Evolutionary conservation across 2,888 invertebrate genomes (phyloP).

Genomic region (Kuschelorhynchus macadamiae): DNA sequence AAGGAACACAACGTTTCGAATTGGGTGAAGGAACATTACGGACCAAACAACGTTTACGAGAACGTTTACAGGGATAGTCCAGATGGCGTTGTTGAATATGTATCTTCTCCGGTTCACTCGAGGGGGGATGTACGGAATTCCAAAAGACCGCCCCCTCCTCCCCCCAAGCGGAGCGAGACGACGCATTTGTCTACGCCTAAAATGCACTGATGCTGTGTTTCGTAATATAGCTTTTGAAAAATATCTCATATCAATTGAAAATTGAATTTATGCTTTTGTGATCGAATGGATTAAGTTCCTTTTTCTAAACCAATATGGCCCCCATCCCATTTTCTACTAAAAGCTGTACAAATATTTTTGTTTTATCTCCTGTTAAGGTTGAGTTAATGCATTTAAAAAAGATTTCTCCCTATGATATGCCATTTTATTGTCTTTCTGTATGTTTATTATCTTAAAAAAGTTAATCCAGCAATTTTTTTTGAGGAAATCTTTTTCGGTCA

Average conservation of each 20-base stretch:
- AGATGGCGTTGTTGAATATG: constrained; percentile 70
- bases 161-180: constrained; percentile 89
- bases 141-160: constrained; percentile 88
- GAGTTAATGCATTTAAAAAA: too few relatives aligned
- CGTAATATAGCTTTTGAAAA: constrained; percentile 48
- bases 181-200: constrained; percentile 79
- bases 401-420: too few relatives aligned
- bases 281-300: neutral
- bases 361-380: too few relatives aligned
- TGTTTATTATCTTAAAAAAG: too few relatives aligned
- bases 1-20: constrained; percentile 89
- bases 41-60: constrained; percentile 81
- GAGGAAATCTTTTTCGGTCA: too few relatives aligned
- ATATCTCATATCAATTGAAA: constrained; percentile 39
- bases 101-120: constrained; percentile 65
- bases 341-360: too few relatives aligned
- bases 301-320: neutral
- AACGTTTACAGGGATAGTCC: constrained; percentile 75
- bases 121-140: constrained; percentile 51
- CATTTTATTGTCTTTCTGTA: too few relatives aligned
- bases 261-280: constrained; percentile 11
- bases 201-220: constrained; percentile 65
- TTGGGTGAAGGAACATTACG: constrained; percentile 92
- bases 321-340: too few relatives aligned
- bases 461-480: too few relatives aligned